Conservation (phyloP, 2,888 invertebrate species). For the Clanis bilineata region DNA sequence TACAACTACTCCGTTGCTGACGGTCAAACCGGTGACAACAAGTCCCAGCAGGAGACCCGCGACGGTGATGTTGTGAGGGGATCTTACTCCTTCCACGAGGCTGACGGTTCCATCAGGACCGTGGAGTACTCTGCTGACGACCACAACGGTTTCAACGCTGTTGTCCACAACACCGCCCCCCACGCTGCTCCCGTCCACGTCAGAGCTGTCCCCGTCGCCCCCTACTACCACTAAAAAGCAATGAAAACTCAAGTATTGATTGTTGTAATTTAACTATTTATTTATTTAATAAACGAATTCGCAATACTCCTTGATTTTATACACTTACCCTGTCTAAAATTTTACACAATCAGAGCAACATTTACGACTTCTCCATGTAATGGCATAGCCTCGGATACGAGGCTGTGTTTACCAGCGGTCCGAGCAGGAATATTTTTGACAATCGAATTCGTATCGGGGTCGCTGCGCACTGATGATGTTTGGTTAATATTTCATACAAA, state of each 20-base stretch:
- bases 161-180: slow-evolving; percentile 49
- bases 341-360: too few relatives aligned
- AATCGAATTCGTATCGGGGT: too few relatives aligned
- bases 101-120: slow-evolving; percentile 66
- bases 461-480: too few relatives aligned
- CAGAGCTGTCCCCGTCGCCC: slow-evolving; percentile 36
- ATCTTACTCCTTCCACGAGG: slow-evolving; percentile 64
- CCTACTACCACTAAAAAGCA: slow-evolving; percentile 32
- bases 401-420: too few relatives aligned
- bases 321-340: not conserved
- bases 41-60: slow-evolving; percentile 51
- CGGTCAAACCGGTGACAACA: slow-evolving; percentile 68
- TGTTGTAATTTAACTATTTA: not conserved
- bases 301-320: not conserved
- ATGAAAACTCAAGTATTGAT: not conserved
- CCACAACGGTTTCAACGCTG: slow-evolving; percentile 50
- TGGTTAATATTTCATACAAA: too few relatives aligned
- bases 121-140: slow-evolving; percentile 68
- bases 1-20: slow-evolving; percentile 69
- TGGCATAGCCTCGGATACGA: too few relatives aligned
- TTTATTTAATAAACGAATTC: not conserved
- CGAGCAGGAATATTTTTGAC: too few relatives aligned
- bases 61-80: slow-evolving; percentile 60
- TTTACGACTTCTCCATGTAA: too few relatives aligned
- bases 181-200: slow-evolving; percentile 39